Evolutionary conservation across 2,113 vertebrate species (phyloP).

Genomic region (Romanogobio albipinnatus): DNA sequence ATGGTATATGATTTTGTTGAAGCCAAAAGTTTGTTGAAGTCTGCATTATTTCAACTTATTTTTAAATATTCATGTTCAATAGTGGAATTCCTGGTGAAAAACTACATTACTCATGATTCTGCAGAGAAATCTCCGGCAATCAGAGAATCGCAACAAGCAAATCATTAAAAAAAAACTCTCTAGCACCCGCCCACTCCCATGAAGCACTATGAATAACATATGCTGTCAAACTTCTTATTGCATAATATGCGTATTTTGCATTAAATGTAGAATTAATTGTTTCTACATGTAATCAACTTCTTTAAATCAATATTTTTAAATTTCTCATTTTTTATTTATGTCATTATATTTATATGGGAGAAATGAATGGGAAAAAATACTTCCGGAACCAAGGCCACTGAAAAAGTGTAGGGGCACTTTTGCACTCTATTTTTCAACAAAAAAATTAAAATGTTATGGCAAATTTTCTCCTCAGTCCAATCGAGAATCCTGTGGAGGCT

Average conservation of each 20-base stretch:
- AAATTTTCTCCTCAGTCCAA: conserved; percentile 59
- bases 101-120: not conserved
- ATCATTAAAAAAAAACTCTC: not conserved
- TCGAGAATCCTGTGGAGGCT: conserved; percentile 72
- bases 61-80: not conserved
- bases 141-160: not conserved
- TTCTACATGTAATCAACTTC: not conserved
- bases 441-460: conserved; percentile 15
- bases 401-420: not conserved
- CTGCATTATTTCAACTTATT: not conserved
- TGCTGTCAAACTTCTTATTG: no score
- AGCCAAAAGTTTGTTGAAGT: no score
- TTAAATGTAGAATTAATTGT: not conserved
- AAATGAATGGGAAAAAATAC: conserved; percentile 9
- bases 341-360: not conserved
- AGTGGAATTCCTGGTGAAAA: not conserved
- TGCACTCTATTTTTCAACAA: not conserved
- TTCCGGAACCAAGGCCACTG: not conserved
- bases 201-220: no score
- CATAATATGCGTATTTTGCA: not conserved
- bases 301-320: not conserved
- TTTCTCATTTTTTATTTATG: not conserved
- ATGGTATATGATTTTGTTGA: not conserved
- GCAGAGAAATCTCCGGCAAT: not conserved
- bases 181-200: not conserved